Evolutionary conservation across 2,113 vertebrate species (phyloP), one percentile per base, ranked within the genome.

Genomic region (Lethenteron camtschaticum): DNA sequence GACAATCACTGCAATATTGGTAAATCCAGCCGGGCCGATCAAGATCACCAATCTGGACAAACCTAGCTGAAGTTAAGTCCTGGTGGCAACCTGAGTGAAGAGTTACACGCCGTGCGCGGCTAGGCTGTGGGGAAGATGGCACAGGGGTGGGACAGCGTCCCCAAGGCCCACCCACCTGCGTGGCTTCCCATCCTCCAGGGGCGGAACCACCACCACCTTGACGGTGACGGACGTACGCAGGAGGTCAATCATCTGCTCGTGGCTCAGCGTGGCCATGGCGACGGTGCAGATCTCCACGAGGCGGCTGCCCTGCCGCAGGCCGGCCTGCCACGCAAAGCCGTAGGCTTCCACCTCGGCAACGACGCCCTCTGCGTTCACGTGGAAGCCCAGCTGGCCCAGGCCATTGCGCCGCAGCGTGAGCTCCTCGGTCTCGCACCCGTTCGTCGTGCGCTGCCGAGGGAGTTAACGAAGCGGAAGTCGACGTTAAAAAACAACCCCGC

Each of bases 301-400:
- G 0, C 88, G 85, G 73, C 90, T 95, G 68, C 90, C 90, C 70
- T 94, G 88, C 12, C 90, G 82, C 69, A 96, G 79, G 1, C 90
- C 90, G 0, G 90, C 88, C 75, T 95, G 89, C 90, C 90, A 96
- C 73, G 90, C 90, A 2, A 96, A 96, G 11, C 90, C 90, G 0
- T 96, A 95, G 58, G 92, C 89, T 76, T 96, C 90, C 74, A 96
- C 90, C 78, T 96, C 89, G 0, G 89, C 88, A 74, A 96, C 90
- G 0, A 87, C 91, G 56, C 89, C 89, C 0, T 96, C 90, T 18
- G 87, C 79, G n/a, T 88, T 87, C 12, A 96, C 89, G 0, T 95
- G 90, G 79, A 96, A 96, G 16, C 90, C 90, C 76, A 96, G 79
- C 69, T 96, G 90, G 12, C 90, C 90, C 56, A 96, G 80, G 0